Conservation (phyloP, 1,140 invertebrate species). For the Argopecten irradians region DNA sequence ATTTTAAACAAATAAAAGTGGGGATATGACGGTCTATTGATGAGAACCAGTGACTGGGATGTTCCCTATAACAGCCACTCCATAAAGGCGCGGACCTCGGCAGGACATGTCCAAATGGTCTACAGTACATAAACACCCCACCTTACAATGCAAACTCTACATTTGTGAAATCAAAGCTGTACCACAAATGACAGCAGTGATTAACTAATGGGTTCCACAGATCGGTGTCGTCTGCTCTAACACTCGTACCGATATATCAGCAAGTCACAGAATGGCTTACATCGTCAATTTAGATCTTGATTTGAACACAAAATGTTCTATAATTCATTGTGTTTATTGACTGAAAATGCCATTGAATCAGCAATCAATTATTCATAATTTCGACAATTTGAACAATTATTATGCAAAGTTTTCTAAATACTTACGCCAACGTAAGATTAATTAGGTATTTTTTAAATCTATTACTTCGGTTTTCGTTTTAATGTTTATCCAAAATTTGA, state of each 20-base stretch:
- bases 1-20: conserved; percentile 19
- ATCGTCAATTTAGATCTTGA: neutral
- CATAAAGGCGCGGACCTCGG: neutral
- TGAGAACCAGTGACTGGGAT: neutral
- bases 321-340: too few species aligned
- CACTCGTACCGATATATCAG: neutral
- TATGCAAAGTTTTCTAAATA: too few species aligned
- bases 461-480: too few species aligned
- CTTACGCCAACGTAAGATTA: too few species aligned
- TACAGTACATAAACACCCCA: neutral
- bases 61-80: neutral
- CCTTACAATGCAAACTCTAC: neutral
- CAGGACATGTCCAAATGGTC: neutral
- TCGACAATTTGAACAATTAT: too few species aligned
- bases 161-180: conserved; percentile 18
- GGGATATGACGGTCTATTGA: neutral
- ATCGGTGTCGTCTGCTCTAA: neutral
- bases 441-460: too few species aligned
- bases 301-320: too few species aligned
- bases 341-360: too few species aligned
- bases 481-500: too few species aligned
- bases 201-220: neutral
- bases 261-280: neutral
- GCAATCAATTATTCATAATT: too few species aligned
- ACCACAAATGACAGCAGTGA: neutral